Conservation (phyloP, 1,140 invertebrate genomes). For the Lasaia peninsularis region DNA sequence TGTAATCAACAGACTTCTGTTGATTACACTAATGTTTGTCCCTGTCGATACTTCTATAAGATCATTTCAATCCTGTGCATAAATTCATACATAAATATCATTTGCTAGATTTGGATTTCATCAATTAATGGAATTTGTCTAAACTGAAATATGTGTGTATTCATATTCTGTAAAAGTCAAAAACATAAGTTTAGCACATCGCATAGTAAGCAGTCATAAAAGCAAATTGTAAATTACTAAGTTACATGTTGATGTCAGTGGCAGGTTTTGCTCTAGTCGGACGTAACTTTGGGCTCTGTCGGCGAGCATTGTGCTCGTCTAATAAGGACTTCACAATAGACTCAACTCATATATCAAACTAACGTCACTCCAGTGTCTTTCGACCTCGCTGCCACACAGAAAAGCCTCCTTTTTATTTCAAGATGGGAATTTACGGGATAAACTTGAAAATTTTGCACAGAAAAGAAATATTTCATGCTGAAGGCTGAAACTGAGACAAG, state of each 20-base stretch:
- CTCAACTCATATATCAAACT: constrained; percentile 70
- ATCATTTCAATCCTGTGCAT: no score
- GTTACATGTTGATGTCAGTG: constrained; percentile 34
- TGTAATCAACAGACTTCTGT: no score
- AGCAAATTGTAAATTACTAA: constrained; percentile 19
- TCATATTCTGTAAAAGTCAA: no score
- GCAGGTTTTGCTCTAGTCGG: constrained; percentile 42
- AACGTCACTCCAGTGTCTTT: constrained; percentile 72
- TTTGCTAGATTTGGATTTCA: no score
- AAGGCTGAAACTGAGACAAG: no score
- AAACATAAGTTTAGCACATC: no score
- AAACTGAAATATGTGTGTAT: no score
- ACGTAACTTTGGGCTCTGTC: constrained; percentile 48
- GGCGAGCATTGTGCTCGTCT: constrained; percentile 61
- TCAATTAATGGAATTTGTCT: no score
- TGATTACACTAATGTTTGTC: no score
- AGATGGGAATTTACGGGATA: not conserved
- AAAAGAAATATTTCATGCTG: not conserved
- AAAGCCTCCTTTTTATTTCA: constrained; percentile 64
- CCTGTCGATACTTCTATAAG: no score
- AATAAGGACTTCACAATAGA: constrained; percentile 66
- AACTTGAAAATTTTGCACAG: not conserved
- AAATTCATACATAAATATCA: no score
- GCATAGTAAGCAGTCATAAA: not conserved
- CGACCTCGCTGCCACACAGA: constrained; percentile 60